Evolutionary conservation across 2,113 vertebrate genomes (phyloP).

Genomic region (Ranitomeya variabilis): DNA sequence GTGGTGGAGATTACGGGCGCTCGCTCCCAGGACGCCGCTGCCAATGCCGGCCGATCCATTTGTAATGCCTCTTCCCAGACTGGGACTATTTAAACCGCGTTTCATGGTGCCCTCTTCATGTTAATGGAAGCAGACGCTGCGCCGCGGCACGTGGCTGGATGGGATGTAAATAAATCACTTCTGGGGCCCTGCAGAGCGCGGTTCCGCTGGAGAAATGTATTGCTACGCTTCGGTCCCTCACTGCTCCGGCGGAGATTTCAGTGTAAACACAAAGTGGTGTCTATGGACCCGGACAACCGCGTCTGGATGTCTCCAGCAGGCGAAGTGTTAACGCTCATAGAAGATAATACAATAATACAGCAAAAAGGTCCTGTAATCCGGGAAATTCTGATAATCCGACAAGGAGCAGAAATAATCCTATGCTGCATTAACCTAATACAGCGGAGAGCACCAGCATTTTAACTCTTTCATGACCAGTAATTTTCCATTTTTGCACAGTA

Average conservation of each 20-base stretch:
- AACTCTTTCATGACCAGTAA: too few species aligned
- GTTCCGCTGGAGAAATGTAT: constrained; percentile 9
- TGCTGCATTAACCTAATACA: too few species aligned
- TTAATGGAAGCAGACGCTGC: constrained; percentile 25
- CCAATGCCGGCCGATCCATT: constrained; percentile 33
- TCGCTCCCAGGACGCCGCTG: constrained; percentile 4
- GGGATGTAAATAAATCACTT: constrained; percentile 25
- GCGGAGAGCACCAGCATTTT: too few species aligned
- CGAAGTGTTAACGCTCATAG: neutral
- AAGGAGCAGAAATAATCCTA: too few species aligned
- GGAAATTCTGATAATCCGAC: neutral
- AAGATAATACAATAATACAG: neutral
- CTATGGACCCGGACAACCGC: neutral
- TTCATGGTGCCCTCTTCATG: constrained; percentile 49
- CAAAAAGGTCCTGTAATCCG: neutral
- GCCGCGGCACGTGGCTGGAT: neutral
- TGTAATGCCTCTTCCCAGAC: constrained; percentile 23
- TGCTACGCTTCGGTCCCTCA: neutral
- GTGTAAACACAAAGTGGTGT: neutral
- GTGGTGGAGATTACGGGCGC: constrained; percentile 67
- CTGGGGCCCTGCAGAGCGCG: neutral
- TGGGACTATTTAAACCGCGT: constrained; percentile 1
- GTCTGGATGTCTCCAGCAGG: neutral
- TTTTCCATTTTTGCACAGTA: too few species aligned
- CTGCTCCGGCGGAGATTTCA: neutral